Percentiles rank a stretch among this genome's conserved stretches.
phyloP scores from a whole-genome alignment of 2,888 invertebrate genomes.

The Craniophora ligustri region DNA sequence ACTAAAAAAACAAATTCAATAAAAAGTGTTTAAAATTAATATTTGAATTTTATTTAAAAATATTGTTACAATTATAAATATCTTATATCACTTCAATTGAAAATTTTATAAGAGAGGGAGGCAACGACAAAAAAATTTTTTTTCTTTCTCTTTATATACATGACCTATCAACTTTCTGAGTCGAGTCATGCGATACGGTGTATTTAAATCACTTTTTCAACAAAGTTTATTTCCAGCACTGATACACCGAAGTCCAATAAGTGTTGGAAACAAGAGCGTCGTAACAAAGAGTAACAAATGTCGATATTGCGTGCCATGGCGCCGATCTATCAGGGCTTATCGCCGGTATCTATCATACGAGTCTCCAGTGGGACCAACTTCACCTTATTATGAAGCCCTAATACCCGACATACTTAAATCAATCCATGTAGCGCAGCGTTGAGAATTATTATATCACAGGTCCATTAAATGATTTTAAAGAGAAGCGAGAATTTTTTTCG shows the following conservation, averaged over 20 bases:
- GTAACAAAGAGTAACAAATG: constrained; percentile 58
- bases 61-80: no score
- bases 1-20: no score
- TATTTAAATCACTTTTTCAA: no score
- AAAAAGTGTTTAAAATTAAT: no score
- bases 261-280: constrained; percentile 29
- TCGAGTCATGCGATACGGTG: not conserved
- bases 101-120: no score
- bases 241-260: constrained; percentile 24
- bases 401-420: constrained; percentile 45
- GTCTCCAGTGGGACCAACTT: constrained; percentile 52
- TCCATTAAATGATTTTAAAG: no score
- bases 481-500: no score
- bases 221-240: not conserved
- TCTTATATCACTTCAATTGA: no score
- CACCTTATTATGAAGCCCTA: constrained; percentile 43
- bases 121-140: no score
- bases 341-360: constrained; percentile 54
- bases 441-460: no score
- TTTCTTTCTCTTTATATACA: no score
- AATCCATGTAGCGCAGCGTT: constrained; percentile 33
- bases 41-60: no score
- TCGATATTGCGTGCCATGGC: constrained; percentile 59
- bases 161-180: not conserved
- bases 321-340: constrained; percentile 56